Evolutionary conservation across 2,113 vertebrate genomes (phyloP).

Genomic region (Athene cunicularia): DNA sequence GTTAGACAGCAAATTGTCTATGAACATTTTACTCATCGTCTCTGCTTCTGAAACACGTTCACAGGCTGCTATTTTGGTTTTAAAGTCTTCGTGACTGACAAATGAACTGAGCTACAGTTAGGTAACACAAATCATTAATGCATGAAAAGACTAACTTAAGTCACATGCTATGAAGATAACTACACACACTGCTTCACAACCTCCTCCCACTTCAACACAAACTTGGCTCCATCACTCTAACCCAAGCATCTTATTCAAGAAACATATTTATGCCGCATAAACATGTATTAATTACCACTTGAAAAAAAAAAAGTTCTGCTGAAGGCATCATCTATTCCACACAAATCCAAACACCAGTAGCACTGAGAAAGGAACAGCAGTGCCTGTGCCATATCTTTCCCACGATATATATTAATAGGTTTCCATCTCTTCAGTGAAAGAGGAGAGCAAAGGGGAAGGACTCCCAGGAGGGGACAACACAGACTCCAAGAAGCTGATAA

Average conservation of each 20-base stretch:
- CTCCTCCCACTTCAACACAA: neutral
- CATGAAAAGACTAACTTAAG: neutral
- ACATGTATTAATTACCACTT: neutral
- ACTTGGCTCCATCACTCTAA: neutral
- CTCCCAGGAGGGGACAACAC: neutral
- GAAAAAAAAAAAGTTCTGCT: neutral
- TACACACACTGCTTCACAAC: neutral
- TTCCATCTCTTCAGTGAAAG: neutral
- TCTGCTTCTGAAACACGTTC: neutral
- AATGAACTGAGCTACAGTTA: neutral
- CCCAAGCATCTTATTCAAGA: neutral
- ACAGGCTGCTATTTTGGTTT: constrained; percentile 15
- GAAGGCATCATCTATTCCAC: neutral
- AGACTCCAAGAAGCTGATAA: neutral
- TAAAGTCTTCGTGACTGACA: neutral
- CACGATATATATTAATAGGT: accelerated
- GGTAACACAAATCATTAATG: neutral
- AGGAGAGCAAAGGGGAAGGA: neutral
- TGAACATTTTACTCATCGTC: neutral
- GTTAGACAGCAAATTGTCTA: neutral
- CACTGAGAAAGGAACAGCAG: accelerated
- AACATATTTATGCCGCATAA: neutral
- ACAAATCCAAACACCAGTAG: neutral
- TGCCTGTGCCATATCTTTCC: neutral
- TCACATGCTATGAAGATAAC: neutral